These are phyloP conservation scores for Catharus fuscescens DNA, from an alignment of 2,113 vertebrate genomes.

Conservation along the genomic window DNA sequence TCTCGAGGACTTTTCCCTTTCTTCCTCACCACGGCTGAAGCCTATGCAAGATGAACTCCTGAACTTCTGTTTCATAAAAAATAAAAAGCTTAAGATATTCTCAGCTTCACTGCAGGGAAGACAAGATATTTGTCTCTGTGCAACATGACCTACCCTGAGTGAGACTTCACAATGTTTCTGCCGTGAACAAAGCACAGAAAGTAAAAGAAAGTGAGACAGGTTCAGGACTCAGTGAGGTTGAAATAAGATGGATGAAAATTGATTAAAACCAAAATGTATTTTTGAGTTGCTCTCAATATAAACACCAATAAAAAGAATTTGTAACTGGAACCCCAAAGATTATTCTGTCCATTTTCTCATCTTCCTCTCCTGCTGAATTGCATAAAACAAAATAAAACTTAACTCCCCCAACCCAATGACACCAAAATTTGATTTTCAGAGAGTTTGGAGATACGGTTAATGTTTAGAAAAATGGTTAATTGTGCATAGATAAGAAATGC, in stretches of 20 bases:
- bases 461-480: not conserved
- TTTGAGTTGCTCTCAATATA: not conserved
- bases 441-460: not conserved
- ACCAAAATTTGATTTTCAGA: not conserved
- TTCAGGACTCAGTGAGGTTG: not conserved
- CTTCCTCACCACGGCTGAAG: not conserved
- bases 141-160: constrained; percentile 5
- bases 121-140: constrained; percentile 4
- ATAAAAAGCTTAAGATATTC: constrained; percentile 49
- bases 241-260: not conserved
- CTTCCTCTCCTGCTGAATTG: not conserved
- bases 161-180: not conserved
- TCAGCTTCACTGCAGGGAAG: constrained; percentile 20
- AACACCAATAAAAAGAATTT: not conserved
- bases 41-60: constrained; percentile 17
- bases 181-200: not conserved
- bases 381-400: not conserved
- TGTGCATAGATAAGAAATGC: not conserved
- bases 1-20: constrained; percentile 19
- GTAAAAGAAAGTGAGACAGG: not conserved
- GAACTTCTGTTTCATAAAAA: constrained; percentile 60
- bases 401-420: not conserved
- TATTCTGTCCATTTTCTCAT: not conserved
- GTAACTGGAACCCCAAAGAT: not conserved
- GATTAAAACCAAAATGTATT: not conserved